A percentile compares a stretch with the other conserved stretches of the same genome.
These are phyloP conservation scores for Andrena praecox DNA, from an alignment of 2,888 invertebrate genomes.

Conservation along the genomic window DNA sequence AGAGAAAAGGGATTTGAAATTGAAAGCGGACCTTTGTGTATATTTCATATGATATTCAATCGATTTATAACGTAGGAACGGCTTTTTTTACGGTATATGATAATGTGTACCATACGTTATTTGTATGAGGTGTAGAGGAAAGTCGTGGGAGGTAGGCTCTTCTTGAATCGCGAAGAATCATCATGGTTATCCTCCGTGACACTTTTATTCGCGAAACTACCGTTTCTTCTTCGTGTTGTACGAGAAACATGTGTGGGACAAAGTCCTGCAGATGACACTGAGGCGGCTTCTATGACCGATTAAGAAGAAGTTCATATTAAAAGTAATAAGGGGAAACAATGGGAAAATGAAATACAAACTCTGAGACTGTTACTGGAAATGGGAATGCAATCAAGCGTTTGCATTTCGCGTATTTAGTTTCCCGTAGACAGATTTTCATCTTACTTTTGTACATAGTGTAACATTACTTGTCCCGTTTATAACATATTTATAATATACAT, in stretches of 20 bases:
- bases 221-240: conserved; percentile 48
- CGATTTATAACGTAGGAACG: conserved; percentile 43
- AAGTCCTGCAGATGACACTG: conserved; percentile 54
- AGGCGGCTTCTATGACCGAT: conserved; percentile 47
- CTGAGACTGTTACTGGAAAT: conserved; percentile 52
- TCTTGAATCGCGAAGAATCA: neutral
- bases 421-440: conserved; percentile 74
- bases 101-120: conserved; percentile 44
- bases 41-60: conserved; percentile 42
- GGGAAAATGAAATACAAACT: conserved; percentile 16
- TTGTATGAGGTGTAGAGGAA: conserved; percentile 25
- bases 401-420: conserved; percentile 59
- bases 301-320: conserved; percentile 21
- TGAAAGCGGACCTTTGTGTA: conserved; percentile 25
- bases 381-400: conserved; percentile 55
- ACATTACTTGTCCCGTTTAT: conserved; percentile 77
- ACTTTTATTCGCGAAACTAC: conserved; percentile 52
- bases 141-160: conserved; percentile 1
- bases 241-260: conserved; percentile 46
- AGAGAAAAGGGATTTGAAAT: conserved; percentile 18
- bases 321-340: neutral
- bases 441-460: conserved; percentile 82
- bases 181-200: conserved; percentile 12
- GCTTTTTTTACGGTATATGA: conserved; percentile 52
- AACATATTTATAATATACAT: conserved; percentile 78